phyloP scores from a whole-genome alignment of 2,888 invertebrate species.

The Aphodius sticticus region DNA sequence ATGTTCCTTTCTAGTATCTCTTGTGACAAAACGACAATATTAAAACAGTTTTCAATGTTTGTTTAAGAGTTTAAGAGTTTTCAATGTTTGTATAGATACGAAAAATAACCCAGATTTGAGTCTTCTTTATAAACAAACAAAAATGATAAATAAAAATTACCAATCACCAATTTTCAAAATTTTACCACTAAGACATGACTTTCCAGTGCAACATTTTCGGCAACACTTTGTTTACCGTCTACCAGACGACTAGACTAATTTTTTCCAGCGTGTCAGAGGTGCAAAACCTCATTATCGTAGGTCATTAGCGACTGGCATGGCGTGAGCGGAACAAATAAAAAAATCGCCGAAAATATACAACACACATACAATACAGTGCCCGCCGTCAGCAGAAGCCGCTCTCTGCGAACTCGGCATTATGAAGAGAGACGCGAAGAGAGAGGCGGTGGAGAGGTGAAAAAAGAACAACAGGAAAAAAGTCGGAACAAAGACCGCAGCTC shows the following conservation, averaged over 20 bases:
- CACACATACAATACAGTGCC: background rate
- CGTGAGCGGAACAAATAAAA: slow-evolving; percentile 19
- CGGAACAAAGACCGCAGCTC: slow-evolving; percentile 19
- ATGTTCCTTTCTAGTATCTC: too few species aligned
- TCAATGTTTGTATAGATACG: too few species aligned
- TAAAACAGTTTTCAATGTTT: too few species aligned
- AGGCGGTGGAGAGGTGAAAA: background rate
- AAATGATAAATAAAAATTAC: too few species aligned
- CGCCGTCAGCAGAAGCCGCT: background rate
- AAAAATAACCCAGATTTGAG: too few species aligned
- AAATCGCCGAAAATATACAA: slow-evolving; percentile 17
- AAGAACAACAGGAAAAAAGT: slow-evolving; percentile 22
- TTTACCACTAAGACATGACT: too few species aligned
- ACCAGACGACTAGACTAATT: background rate
- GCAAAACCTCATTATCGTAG: slow-evolving; percentile 22
- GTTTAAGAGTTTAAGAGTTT: too few species aligned
- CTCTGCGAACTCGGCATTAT: slow-evolving; percentile 12
- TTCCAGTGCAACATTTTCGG: background rate
- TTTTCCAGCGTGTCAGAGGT: slow-evolving; percentile 11
- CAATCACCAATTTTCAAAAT: too few species aligned
- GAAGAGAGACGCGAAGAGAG: slow-evolving; percentile 9
- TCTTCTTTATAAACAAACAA: too few species aligned
- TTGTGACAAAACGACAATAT: too few species aligned
- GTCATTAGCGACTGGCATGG: slow-evolving; percentile 19
- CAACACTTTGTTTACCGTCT: background rate